A percentile compares a stretch with the other conserved stretches of the same genome.
phyloP scores from a whole-genome alignment of 2,888 invertebrate genomes.

The Perizoma flavofasciatum region DNA sequence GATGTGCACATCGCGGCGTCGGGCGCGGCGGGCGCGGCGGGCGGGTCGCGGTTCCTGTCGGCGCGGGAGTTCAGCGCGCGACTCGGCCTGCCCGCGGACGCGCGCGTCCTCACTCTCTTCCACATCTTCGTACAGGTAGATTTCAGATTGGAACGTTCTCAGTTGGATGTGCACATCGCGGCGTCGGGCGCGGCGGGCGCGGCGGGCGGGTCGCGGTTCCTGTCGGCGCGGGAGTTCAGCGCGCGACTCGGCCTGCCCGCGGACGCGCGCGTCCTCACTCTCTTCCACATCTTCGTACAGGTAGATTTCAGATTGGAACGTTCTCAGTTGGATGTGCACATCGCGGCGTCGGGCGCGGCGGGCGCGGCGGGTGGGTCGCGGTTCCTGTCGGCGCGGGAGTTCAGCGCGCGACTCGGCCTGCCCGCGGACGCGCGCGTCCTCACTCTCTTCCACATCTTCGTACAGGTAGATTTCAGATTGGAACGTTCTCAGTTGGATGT shows the following conservation, averaged over 20 bases:
- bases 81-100: conserved; percentile 83
- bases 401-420: conserved; percentile 86
- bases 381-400: conserved; percentile 72
- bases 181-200: conserved; percentile 50
- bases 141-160: conserved; percentile 80
- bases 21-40: conserved; percentile 45
- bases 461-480: conserved; percentile 84
- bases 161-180: conserved; percentile 80
- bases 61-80: conserved; percentile 84
- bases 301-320: conserved; percentile 83
- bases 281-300: conserved; percentile 88
- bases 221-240: conserved; percentile 81
- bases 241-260: conserved; percentile 84
- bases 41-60: conserved; percentile 54
- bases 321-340: conserved; percentile 80
- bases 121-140: conserved; percentile 86
- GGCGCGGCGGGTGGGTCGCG: conserved; percentile 41
- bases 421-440: conserved; percentile 79
- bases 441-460: conserved; percentile 87
- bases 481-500: conserved; percentile 83
- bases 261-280: conserved; percentile 79
- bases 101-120: conserved; percentile 85
- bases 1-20: conserved; percentile 78
- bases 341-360: conserved; percentile 58
- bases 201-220: conserved; percentile 53